Evolutionary conservation across 1,140 invertebrate species (phyloP).

Genomic region (Diploscapter pachys): DNA sequence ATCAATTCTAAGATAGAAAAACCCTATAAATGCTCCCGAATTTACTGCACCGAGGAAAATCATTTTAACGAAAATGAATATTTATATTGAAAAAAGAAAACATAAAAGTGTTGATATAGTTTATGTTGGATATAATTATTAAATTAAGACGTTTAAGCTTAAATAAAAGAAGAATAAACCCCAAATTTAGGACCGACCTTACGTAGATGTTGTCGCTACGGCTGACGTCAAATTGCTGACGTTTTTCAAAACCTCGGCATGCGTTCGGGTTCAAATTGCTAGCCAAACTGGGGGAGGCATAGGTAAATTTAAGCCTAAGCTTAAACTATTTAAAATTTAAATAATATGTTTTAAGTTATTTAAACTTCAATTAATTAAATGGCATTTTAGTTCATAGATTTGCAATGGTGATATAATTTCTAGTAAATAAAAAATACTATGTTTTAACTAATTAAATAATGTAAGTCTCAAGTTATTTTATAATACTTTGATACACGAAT

Average conservation of each 20-base stretch:
- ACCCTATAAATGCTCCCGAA: no score
- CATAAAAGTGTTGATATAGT: neutral
- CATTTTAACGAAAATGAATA: neutral
- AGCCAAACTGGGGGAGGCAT: conserved; percentile 24
- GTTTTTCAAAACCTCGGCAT: conserved; percentile 23
- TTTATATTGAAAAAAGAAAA: neutral
- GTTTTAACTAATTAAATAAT: no score
- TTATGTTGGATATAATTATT: neutral
- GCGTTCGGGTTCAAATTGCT: conserved; percentile 34
- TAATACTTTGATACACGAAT: no score
- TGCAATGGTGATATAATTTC: no score
- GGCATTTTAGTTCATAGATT: no score
- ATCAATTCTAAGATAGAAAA: no score
- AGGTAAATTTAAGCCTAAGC: conserved; percentile 3
- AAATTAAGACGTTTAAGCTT: neutral
- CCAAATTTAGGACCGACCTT: conserved; percentile 61
- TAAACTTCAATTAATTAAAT: neutral
- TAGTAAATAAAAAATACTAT: no score
- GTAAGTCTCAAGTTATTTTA: no score
- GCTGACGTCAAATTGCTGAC: conserved; percentile 23
- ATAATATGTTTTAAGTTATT: neutral
- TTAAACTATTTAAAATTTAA: neutral
- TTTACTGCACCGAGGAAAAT: neutral
- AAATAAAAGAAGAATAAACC: conserved; percentile 42
- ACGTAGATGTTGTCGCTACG: conserved; percentile 36